phyloP scores from a whole-genome alignment of 2,888 invertebrate genomes.

The Teinopalpus imperialis region DNA sequence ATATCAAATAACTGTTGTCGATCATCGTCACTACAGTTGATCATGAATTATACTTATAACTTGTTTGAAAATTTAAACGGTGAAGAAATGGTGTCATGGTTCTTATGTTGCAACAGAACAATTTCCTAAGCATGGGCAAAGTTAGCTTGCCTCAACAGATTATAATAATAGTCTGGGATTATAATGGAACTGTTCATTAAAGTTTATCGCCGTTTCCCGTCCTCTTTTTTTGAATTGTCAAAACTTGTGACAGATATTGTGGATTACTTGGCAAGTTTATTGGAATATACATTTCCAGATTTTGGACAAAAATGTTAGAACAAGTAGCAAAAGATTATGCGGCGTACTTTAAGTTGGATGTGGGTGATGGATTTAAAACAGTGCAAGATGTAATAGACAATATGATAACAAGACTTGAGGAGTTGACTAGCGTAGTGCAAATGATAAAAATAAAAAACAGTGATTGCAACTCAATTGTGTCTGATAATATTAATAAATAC shows the following conservation, averaged over 20 bases:
- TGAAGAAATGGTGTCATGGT: constrained; percentile 23
- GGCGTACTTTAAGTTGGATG: constrained; percentile 77
- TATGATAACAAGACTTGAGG: constrained; percentile 85
- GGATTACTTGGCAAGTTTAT: constrained; percentile 57
- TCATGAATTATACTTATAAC: too few relatives aligned
- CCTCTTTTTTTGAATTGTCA: constrained; percentile 56
- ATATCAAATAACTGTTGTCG: too few relatives aligned
- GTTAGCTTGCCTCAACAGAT: constrained; percentile 1
- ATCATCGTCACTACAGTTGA: too few relatives aligned
- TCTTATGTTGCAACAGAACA: constrained; percentile 18
- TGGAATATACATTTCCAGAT: constrained; percentile 73
- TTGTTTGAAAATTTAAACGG: not conserved
- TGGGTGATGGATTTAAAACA: constrained; percentile 79
- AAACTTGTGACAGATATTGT: constrained; percentile 60
- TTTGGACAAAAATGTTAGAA: constrained; percentile 72
- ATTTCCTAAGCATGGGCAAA: constrained; percentile 18
- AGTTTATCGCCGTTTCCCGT: constrained; percentile 52
- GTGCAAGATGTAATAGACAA: constrained; percentile 85
- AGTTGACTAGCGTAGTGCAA: constrained; percentile 83
- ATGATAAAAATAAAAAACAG: constrained; percentile 77
- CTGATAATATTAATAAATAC: constrained; percentile 78
- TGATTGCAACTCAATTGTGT: constrained; percentile 66
- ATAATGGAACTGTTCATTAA: constrained; percentile 63
- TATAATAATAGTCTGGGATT: constrained; percentile 13
- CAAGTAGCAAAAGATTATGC: constrained; percentile 79